phyloP scores from a whole-genome alignment of 2,797 vertebrate genomes.

The Taeniopygia guttata region DNA sequence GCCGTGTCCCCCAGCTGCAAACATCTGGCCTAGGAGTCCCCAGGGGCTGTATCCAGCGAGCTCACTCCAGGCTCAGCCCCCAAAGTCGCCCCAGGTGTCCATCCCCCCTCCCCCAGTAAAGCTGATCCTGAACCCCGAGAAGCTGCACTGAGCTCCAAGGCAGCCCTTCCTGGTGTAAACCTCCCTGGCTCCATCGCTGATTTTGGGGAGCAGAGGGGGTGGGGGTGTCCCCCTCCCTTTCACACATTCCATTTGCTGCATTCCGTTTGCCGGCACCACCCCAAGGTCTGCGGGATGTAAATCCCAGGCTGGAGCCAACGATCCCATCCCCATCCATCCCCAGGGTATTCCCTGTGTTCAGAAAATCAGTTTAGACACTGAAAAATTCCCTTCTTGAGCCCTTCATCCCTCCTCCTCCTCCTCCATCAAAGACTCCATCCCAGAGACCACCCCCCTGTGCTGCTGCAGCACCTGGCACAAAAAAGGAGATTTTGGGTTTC shows the following conservation, averaged over 20 bases:
- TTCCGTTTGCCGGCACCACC: rapidly evolving
- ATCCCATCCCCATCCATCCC: neutral
- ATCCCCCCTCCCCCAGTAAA: rapidly evolving
- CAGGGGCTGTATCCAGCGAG: neutral
- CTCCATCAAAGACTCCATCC: neutral
- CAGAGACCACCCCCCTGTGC: rapidly evolving
- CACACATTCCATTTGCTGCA: neutral
- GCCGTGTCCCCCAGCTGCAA: neutral
- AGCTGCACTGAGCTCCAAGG: neutral
- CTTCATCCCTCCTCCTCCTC: neutral
- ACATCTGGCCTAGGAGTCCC: neutral
- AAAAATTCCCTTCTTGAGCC: neutral
- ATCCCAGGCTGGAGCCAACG: neutral
- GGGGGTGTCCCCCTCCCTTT: neutral
- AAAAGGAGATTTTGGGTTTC: neutral
- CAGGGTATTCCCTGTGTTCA: no score
- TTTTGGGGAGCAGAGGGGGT: neutral
- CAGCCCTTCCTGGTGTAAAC: neutral
- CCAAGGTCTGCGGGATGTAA: neutral
- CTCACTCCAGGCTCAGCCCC: neutral
- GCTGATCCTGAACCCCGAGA: neutral
- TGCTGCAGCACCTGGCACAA: neutral
- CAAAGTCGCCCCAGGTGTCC: neutral
- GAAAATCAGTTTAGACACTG: neutral
- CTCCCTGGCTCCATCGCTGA: neutral